phyloP scores from a whole-genome alignment of 2,888 invertebrate species.

The Lepidocyrtinus sp. region DNA sequence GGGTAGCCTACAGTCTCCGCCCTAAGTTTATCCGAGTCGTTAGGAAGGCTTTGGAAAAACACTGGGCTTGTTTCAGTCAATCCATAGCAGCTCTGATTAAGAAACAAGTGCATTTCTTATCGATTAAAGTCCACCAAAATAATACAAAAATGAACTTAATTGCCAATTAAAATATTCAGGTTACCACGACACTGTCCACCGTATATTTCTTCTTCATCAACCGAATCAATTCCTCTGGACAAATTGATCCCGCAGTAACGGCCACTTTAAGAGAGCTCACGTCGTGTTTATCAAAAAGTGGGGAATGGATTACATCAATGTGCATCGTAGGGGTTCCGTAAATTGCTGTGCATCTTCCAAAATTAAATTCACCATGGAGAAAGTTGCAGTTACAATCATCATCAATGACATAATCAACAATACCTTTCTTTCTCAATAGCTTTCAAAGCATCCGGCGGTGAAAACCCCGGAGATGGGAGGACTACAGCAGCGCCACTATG shows the following conservation, averaged over 20 bases:
- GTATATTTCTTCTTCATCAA: conserved; percentile 69
- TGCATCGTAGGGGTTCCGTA: conserved; percentile 90
- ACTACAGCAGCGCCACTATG: conserved; percentile 78
- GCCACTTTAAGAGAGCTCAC: conserved; percentile 74
- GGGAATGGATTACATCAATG: conserved; percentile 80
- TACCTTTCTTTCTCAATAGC: conserved; percentile 58
- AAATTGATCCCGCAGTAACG: conserved; percentile 82
- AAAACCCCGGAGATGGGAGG: conserved; percentile 77
- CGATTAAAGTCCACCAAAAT: background rate
- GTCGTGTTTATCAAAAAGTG: conserved; percentile 74
- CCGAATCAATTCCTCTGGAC: conserved; percentile 76
- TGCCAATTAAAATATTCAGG: background rate
- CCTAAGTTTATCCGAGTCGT: conserved; percentile 74
- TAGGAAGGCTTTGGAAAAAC: conserved; percentile 74
- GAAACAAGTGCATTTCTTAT: conserved; percentile 10
- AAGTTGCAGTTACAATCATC: background rate
- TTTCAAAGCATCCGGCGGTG: conserved; percentile 77
- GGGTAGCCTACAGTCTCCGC: conserved; percentile 76
- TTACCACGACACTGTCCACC: conserved; percentile 62
- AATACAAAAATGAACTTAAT: background rate
- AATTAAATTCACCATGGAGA: background rate
- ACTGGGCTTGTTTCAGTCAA: conserved; percentile 78
- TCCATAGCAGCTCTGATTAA: conserved; percentile 77
- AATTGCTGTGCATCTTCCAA: conserved; percentile 79
- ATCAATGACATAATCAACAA: background rate